Percentiles rank a stretch among this genome's conserved stretches.
phyloP scores from a whole-genome alignment of 2,797 vertebrate genomes.

The Sus cebifrons region DNA sequence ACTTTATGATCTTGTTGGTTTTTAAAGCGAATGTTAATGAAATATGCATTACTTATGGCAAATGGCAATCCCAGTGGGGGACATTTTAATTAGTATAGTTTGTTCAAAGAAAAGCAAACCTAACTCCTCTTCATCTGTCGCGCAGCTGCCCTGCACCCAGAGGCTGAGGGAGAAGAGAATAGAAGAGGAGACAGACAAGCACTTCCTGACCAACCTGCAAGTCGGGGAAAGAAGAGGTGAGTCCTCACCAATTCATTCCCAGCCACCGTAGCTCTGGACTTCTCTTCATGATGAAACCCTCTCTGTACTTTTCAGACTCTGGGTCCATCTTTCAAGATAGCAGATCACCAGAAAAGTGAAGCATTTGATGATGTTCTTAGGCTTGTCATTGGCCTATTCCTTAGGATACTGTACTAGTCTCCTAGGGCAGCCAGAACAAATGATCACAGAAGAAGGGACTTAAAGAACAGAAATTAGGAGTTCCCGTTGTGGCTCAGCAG shows the following conservation, averaged over 20 bases:
- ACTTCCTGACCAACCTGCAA: constrained; percentile 65
- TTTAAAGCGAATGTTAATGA: constrained; percentile 89
- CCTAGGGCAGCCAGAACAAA: not conserved
- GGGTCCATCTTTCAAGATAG: constrained; percentile 60
- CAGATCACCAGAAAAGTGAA: constrained; percentile 9
- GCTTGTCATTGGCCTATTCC: not conserved
- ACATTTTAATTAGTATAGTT: constrained; percentile 90
- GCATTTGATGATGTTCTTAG: not conserved
- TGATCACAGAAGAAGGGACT: not conserved
- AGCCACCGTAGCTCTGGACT: constrained; percentile 18
- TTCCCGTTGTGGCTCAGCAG: too few relatives aligned
- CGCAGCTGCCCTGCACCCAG: constrained; percentile 79
- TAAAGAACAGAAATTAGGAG: not conserved
- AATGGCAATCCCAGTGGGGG: constrained; percentile 86
- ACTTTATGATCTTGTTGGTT: constrained; percentile 85
- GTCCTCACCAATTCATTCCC: not conserved
- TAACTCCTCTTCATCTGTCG: constrained; percentile 87
- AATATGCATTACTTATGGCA: constrained; percentile 87
- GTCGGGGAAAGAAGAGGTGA: constrained; percentile 37
- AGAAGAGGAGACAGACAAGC: constrained; percentile 35
- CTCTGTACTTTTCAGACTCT: not conserved
- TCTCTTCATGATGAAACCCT: not conserved
- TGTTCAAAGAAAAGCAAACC: constrained; percentile 89
- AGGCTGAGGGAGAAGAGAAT: constrained; percentile 48
- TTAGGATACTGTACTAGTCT: not conserved